A percentile compares a stretch with the other conserved stretches of the same genome.
phyloP scores from a whole-genome alignment of 2,113 vertebrate species.

The Carlito syrichta region DNA sequence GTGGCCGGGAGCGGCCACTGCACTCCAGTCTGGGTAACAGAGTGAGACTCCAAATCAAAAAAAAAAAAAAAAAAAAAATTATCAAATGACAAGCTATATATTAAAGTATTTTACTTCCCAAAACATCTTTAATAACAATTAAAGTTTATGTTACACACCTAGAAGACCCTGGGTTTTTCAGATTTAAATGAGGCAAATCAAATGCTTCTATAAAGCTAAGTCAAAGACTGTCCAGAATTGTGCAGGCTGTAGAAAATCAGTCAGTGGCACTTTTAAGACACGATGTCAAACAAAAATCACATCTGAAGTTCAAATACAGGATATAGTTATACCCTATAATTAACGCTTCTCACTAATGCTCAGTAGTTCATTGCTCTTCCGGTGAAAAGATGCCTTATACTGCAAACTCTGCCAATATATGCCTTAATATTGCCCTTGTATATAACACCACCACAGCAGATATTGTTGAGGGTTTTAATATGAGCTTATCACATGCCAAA shows the following conservation, averaged over 20 bases:
- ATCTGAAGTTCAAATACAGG: not conserved
- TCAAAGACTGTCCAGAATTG: not conserved
- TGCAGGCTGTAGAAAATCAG: not conserved
- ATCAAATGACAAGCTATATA: not conserved
- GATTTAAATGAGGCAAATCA: not conserved
- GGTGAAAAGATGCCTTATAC: not conserved
- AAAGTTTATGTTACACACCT: not conserved
- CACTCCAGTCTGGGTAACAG: no score
- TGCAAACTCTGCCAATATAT: not conserved
- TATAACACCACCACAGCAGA: not conserved
- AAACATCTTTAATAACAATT: not conserved
- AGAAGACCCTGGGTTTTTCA: not conserved
- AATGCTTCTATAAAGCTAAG: not conserved
- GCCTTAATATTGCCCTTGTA: not conserved
- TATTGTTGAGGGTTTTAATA: not conserved
- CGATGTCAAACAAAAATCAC: not conserved
- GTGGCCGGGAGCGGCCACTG: no score
- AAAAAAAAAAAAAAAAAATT: no score
- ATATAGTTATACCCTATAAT: not conserved
- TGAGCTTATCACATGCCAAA: not conserved
- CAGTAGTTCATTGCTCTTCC: not conserved
- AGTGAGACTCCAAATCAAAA: no score
- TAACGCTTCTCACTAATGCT: not conserved
- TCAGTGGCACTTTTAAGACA: not conserved
- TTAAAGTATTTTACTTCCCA: not conserved